Evolutionary conservation across 2,797 vertebrate genomes (phyloP).

Genomic region (Danio tinwini): DNA sequence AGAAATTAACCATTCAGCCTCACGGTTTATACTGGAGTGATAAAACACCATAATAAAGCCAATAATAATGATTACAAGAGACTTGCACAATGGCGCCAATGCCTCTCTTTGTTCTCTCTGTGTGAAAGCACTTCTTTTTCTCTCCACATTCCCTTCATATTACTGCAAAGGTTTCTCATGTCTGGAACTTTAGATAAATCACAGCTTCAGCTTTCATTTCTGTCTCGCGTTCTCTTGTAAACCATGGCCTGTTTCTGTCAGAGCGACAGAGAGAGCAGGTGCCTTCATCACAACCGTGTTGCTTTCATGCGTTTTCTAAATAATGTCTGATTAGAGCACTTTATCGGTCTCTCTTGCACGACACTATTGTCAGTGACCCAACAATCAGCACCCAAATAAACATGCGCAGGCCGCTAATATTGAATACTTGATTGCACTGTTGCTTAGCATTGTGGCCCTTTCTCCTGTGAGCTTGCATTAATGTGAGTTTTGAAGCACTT

Average conservation of each 20-base stretch:
- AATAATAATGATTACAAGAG: not conserved
- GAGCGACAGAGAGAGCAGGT: conserved; percentile 5
- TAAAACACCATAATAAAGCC: conserved; percentile 16
- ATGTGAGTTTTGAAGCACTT: conserved; percentile 30
- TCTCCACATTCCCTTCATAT: conserved; percentile 1
- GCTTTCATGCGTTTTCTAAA: not conserved
- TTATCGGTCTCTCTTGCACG: conserved; percentile 32
- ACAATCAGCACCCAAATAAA: not conserved
- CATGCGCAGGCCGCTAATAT: not conserved
- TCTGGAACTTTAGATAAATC: not conserved
- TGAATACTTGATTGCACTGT: not conserved
- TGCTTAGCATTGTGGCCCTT: not conserved
- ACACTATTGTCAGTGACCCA: not conserved
- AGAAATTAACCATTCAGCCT: conserved; percentile 5
- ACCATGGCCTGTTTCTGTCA: conserved; percentile 17
- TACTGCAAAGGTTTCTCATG: not conserved
- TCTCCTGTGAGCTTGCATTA: not conserved
- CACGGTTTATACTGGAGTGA: conserved; percentile 54
- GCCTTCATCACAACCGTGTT: not conserved
- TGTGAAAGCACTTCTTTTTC: conserved; percentile 27
- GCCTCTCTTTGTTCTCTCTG: not conserved
- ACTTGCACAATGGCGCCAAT: not conserved
- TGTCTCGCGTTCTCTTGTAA: not conserved
- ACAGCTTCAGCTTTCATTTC: not conserved
- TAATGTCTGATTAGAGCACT: conserved; percentile 23